Evolutionary conservation across 2,113 vertebrate species (phyloP).

Genomic region (Gadus chalcogrammus): DNA sequence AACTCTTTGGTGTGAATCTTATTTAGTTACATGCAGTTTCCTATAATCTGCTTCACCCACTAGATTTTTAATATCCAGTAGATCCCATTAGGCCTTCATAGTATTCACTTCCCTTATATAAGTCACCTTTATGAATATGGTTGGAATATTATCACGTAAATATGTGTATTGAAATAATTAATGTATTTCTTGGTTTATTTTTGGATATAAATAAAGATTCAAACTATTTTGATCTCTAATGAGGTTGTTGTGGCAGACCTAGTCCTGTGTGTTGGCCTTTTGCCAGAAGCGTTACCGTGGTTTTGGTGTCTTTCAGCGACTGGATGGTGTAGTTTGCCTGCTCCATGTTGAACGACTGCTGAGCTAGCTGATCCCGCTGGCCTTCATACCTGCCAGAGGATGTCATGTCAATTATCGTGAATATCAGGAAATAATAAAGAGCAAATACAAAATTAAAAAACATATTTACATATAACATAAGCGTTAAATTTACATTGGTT

Average conservation of each 20-base stretch:
- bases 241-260: background rate
- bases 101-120: too few species aligned
- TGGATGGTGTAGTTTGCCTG: constrained; percentile 99
- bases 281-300: constrained; percentile 78
- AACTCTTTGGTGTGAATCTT: too few species aligned
- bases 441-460: background rate
- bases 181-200: background rate
- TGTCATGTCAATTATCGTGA: background rate
- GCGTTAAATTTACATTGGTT: background rate
- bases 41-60: too few species aligned
- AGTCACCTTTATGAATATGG: background rate
- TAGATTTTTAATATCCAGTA: too few species aligned
- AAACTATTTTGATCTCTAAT: too few species aligned
- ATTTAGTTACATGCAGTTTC: too few species aligned
- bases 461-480: background rate
- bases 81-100: too few species aligned
- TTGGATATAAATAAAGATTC: background rate
- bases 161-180: background rate
- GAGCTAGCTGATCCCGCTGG: constrained; percentile 91
- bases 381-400: constrained; percentile 85
- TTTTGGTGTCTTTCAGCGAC: constrained; percentile 95
- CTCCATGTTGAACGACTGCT: constrained; percentile 99
- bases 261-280: background rate
- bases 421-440: background rate
- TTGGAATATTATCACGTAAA: background rate